These are phyloP conservation scores for Megalopta genalis DNA, from an alignment of 1,140 invertebrate genomes.

Conservation along the genomic window DNA sequence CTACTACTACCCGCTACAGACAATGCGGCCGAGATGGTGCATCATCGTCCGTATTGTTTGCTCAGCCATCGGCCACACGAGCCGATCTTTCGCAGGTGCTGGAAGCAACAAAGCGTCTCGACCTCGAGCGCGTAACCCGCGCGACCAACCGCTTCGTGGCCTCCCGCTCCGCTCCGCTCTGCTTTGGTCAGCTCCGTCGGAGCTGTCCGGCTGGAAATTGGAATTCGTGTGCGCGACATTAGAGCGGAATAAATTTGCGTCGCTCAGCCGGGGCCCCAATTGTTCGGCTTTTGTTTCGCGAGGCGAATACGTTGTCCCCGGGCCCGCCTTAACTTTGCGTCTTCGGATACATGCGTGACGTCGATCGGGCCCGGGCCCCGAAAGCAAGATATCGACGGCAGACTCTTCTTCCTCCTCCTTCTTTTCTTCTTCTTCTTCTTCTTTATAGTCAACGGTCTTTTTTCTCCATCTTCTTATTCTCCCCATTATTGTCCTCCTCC, in stretches of 20 bases:
- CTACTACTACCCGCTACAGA: slow-evolving; percentile 65
- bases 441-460: slow-evolving; percentile 23
- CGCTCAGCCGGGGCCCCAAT: not conserved
- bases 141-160: slow-evolving; percentile 8
- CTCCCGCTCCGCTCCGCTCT: not conserved
- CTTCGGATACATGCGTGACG: not conserved
- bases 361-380: not conserved
- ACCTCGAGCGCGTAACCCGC: slow-evolving; percentile 19
- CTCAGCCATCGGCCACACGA: slow-evolving; percentile 56
- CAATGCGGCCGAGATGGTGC: slow-evolving; percentile 67
- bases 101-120: slow-evolving; percentile 40
- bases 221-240: slow-evolving; percentile 17
- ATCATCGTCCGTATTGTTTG: slow-evolving; percentile 72
- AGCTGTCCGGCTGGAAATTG: slow-evolving; percentile 6
- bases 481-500: slow-evolving; percentile 26
- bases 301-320: not conserved
- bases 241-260: slow-evolving; percentile 18
- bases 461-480: slow-evolving; percentile 22
- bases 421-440: slow-evolving; percentile 21
- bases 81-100: slow-evolving; percentile 64
- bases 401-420: slow-evolving; percentile 28
- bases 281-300: slow-evolving; percentile 1
- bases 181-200: no score
- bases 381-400: slow-evolving; percentile 25
- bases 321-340: not conserved